Conservation (phyloP, 2,113 vertebrate species). For the Brienomyrus brachyistius region DNA sequence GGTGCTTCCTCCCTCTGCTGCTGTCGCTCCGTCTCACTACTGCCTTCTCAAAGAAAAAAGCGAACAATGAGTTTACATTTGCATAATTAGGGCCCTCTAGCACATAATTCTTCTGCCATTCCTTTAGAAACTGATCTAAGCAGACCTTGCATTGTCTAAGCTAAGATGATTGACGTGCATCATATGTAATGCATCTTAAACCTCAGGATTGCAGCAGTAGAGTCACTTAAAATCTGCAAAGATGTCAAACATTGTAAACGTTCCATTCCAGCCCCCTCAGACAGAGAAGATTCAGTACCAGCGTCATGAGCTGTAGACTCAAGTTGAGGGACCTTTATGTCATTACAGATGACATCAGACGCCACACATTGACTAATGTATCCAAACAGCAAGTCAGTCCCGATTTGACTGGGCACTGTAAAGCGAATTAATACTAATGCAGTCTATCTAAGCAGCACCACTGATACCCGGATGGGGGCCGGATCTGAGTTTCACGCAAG, state of each 20-base stretch:
- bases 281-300: background rate
- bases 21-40: background rate
- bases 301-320: background rate
- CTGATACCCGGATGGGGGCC: background rate
- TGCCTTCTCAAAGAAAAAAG: background rate
- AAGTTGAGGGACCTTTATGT: background rate
- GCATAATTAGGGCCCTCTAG: background rate
- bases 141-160: background rate
- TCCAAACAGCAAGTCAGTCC: background rate
- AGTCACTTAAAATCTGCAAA: background rate
- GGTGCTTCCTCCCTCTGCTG: conserved; percentile 45
- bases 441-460: background rate
- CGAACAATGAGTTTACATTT: background rate
- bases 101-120: background rate
- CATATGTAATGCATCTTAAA: background rate
- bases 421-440: background rate
- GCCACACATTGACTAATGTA: background rate
- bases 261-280: background rate
- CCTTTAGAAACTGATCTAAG: background rate
- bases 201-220: background rate
- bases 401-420: background rate
- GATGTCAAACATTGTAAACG: background rate
- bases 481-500: background rate
- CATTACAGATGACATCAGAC: background rate
- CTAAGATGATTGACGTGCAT: background rate